Evolutionary conservation across 2,113 vertebrate species (phyloP), one percentile per base, ranked within the genome.

Genomic region (Centrocercus urophasianus): DNA sequence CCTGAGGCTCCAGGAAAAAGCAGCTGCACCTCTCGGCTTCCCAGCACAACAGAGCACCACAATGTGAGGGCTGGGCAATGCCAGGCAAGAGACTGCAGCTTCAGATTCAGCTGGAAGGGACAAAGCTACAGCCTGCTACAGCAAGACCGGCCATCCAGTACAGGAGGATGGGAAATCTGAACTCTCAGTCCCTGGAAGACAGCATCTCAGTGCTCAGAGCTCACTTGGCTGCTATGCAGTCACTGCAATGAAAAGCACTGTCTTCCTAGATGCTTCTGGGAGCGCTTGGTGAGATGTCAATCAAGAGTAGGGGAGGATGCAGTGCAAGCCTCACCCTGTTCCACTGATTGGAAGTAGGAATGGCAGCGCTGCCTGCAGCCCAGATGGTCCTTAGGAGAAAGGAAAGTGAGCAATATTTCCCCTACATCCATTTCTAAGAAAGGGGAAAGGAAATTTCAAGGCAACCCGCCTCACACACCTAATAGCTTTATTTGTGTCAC

Each of bases 251-350:
- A 47, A 64, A 56, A 60, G 8, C 47, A 50, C 10, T 40, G n/a
- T 4, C 30, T 45, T 22, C 20, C 15, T 0, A 38, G 59, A 32
- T 0, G 21, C 64, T 63, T 60, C 36, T 15, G 64, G 67, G 56
- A 56, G 24, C 45, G 7, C 22, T 43, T 3, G 2, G 18, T 10
- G 24, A 2, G 2, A 43, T 9, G 61, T 47, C 40, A 22, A 18
- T 11, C 21, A 43, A 1, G 4, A 0, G 27, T 7, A 71, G 16
- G 1, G 0, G 50, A 48, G 52, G 72, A 20, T 8, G 47, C 52
- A 9, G 17, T 3, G 16, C 1, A 19, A 40, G 40, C 4, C 54
- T 75, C 20, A 4, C 42, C 30, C 11, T 1, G 57, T 56, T 8
- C 75, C 43, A 28, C 17, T 13, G 25, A 38, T 32, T 1, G 32